Evolutionary conservation across 2,888 invertebrate genomes (phyloP), one percentile per base, ranked within the genome.

Genomic region (Hirtodrosophila trivittata): DNA sequence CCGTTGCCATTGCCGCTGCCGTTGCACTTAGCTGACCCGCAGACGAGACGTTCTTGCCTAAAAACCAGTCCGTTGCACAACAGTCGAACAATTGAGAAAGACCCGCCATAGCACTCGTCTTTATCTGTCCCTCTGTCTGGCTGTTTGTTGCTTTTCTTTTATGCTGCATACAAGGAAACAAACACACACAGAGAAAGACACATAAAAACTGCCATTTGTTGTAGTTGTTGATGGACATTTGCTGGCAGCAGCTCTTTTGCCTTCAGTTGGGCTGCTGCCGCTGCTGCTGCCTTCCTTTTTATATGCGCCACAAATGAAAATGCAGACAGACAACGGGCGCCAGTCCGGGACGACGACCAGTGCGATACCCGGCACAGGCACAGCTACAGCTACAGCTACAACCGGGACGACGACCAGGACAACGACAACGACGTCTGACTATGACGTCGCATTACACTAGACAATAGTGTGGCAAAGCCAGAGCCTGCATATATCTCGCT

Each of bases 321-420:
- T 86, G 80, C 85, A 86, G 86, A 80, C 85, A 86, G 86, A 84
- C 80, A 75, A 73, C 73, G 74, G 86, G 87, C 87, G 87, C 84
- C 87, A 84, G 55, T 47, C 66, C 39, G 52, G 47, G 64, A 57
- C 73, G 30, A 39, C 59, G 54, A 51, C 50, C 10, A 38, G 8
- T 10, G 13, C 39, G 47, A 38, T 28, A 38, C 16, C 37, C 39
- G 42, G 30, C 41, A 45, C 68, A 21, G 18, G 2, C 18, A 21
- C 18, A 45, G 50, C 56, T 45, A 35, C 51, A 52, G 33, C 18
- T 8, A 38, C 12, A 14, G 13, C 39, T 42, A 38, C 37, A 38
- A 25, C 37, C 39, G 38, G 30, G 46, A 45, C 68, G 64, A 59
- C 62, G 59, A 59, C 52, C 60, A 83, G 64, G 66, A 66, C 66